Percentiles rank a stretch among this genome's conserved stretches.
phyloP scores from a whole-genome alignment of 1,140 invertebrate genomes.

The Musca vetustissima region DNA sequence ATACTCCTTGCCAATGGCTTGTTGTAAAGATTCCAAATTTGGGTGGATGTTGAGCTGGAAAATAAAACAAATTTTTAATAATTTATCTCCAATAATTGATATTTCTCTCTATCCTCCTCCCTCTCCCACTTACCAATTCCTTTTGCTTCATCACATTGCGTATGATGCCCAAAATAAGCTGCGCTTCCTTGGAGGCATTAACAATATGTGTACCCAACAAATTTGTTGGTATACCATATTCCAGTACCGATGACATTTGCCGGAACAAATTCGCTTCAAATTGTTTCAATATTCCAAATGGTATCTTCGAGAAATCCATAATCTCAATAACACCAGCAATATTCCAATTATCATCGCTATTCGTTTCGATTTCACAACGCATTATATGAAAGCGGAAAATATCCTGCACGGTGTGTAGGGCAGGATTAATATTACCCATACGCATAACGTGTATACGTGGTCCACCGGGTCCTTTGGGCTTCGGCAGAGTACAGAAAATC shows the following conservation, averaged over 20 bases:
- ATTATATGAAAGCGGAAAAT: conserved; percentile 56
- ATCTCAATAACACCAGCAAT: conserved; percentile 56
- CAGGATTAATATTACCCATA: conserved; percentile 57
- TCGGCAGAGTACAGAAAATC: conserved; percentile 53
- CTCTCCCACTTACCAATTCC: conserved; percentile 39
- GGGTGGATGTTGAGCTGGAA: conserved; percentile 47
- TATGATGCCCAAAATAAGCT: conserved; percentile 42
- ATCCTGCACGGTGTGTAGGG: conserved; percentile 54
- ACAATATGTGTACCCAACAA: conserved; percentile 60
- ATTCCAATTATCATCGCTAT: conserved; percentile 56
- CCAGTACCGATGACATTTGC: conserved; percentile 55
- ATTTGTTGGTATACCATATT: conserved; percentile 61
- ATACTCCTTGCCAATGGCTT: conserved; percentile 58
- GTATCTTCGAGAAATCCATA: conserved; percentile 57
- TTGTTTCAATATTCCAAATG: conserved; percentile 57
- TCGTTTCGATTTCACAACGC: conserved; percentile 55
- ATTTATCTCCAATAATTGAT: no score
- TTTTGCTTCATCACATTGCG: conserved; percentile 52
- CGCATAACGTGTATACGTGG: conserved; percentile 59
- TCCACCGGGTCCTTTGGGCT: conserved; percentile 54
- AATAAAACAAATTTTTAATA: no score
- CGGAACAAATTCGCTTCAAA: conserved; percentile 57
- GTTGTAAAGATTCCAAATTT: conserved; percentile 52
- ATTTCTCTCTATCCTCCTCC: no score
- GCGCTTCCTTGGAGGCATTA: conserved; percentile 56